Evolutionary conservation across 2,888 invertebrate genomes (phyloP), one percentile per base, ranked within the genome.

Genomic region (Synanthedon formicaeformis): DNA sequence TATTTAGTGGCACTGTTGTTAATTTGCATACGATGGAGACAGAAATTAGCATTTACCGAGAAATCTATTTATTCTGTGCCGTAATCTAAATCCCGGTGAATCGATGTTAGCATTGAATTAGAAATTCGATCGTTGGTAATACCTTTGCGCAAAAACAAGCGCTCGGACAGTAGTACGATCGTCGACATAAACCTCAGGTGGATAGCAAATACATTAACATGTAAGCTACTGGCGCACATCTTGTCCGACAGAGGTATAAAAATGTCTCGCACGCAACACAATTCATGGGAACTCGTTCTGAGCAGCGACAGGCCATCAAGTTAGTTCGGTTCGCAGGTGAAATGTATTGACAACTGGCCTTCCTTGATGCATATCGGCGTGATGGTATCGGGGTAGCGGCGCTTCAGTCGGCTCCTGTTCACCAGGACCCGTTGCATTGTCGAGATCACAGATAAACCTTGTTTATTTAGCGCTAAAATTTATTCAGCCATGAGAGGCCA

Each of bases 341-440:
- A 81, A 79, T 82, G 85, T 85, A 86, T 85, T 85, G 86, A 87
- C 86, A 84, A 82, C 75, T 84, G 81, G 86, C 84, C 86, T 86
- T 86, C 86, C 86, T 85, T 83, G 86, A 87, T 87, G 77, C 74
- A 67, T 86, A 87, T 86, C 86, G 80, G 81, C 66, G 81, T 84
- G 86, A 85, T 86, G 80, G 77, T 85, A 85, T 85, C 85, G 74
- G 64, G 66, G 66, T 62, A 66, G 78, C 85, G 84, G 84, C 83
- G 80, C 81, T 83, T 82, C 80, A 81, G 84, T 78, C 81, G 80
- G 78, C 80, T 73, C 70, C 81, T 72, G 79, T 71, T 73, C 67
- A 74, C 77, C 78, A 70, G 70, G 67, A 75, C 75, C 75, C 71
- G 81, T 71, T 77, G 81, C 77, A 78, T 84, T 81, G 79, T 81